Evolutionary conservation across 1,140 invertebrate genomes (phyloP).

Genomic region (Trichonephila clavipes): DNA sequence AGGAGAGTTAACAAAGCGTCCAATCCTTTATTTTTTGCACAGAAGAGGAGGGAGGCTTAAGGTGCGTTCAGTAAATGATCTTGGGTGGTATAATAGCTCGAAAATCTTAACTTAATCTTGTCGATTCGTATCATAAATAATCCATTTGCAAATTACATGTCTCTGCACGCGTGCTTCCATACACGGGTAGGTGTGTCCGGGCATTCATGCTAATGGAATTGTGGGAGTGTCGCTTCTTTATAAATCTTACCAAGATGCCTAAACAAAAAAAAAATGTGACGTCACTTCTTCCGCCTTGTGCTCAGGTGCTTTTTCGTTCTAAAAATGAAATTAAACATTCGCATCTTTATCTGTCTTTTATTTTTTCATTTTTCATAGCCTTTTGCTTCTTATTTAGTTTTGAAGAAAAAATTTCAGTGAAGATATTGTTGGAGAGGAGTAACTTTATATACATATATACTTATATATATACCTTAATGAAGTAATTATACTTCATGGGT

Average conservation of each 20-base stretch:
- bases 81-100: conserved; percentile 53
- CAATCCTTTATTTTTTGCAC: background rate
- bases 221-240: conserved; percentile 40
- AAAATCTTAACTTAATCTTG: conserved; percentile 42
- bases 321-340: background rate
- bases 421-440: no score
- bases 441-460: no score
- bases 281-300: conserved; percentile 16
- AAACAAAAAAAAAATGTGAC: conserved; percentile 19
- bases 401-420: no score
- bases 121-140: conserved; percentile 56
- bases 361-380: background rate
- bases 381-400: background rate
- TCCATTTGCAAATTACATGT: conserved; percentile 52
- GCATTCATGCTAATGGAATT: conserved; percentile 34
- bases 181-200: conserved; percentile 17
- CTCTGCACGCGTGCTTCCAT: conserved; percentile 26
- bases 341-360: background rate
- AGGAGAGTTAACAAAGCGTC: background rate
- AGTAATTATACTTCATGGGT: no score
- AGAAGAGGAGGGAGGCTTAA: conserved; percentile 15
- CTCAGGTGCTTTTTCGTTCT: background rate
- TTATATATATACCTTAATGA: no score
- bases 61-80: conserved; percentile 47
- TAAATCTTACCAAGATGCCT: conserved; percentile 8